Conservation (phyloP, 1,140 invertebrate genomes). For the Dolichoris vasculosae region DNA sequence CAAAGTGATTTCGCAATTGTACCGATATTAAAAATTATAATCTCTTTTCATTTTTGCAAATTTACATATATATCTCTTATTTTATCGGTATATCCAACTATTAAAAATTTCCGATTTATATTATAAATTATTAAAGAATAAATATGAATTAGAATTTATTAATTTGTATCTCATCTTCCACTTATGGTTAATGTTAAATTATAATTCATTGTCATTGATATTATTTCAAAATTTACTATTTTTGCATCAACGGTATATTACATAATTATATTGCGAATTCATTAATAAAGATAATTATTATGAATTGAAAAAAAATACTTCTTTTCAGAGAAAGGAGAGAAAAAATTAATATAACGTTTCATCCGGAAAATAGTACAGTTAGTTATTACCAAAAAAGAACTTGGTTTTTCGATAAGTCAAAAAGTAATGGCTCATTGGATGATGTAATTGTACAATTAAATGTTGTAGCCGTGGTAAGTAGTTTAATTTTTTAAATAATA, state of each 20-base stretch:
- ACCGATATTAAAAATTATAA: background rate
- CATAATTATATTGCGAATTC: no score
- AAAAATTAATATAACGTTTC: conserved; percentile 83
- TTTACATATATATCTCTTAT: background rate
- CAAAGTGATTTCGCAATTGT: conserved; percentile 35
- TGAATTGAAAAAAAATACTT: background rate
- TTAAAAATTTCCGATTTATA: no score
- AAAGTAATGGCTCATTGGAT: conserved; percentile 83
- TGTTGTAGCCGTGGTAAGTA: conserved; percentile 85
- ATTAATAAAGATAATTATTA: no score
- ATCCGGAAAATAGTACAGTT: conserved; percentile 85
- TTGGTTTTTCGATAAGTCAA: conserved; percentile 84
- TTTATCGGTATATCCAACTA: no score
- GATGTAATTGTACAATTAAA: conserved; percentile 89
- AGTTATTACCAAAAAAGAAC: conserved; percentile 84
- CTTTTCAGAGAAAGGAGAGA: conserved; percentile 79
- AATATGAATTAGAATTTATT: no score
- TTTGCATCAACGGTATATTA: no score
- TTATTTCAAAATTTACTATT: no score
- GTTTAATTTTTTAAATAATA: conserved; percentile 10
- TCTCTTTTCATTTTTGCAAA: conserved; percentile 67
- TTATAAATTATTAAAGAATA: no score
- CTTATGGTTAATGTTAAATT: no score
- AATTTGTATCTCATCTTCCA: no score
- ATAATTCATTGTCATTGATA: no score